Conservation (phyloP, 2,888 invertebrate species). For the Thysanoteuthis rhombus region DNA sequence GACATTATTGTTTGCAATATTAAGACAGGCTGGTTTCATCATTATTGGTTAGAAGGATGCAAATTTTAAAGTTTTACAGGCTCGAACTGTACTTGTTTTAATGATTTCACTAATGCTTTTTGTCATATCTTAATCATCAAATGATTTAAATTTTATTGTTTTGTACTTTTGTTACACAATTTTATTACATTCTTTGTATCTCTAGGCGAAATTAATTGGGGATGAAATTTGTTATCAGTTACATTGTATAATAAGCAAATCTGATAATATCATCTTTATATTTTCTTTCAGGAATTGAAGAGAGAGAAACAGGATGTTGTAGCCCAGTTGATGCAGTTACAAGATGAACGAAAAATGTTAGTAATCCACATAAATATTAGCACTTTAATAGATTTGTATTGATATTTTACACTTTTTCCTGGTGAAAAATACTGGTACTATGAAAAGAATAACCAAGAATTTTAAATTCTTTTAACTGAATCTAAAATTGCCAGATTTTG, state of each 20-base stretch:
- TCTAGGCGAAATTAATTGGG: not conserved
- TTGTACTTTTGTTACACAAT: not conserved
- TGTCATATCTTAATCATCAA: not conserved
- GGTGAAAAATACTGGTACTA: not conserved
- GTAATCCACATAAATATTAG: not conserved
- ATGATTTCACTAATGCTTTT: no score
- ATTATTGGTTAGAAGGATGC: no score
- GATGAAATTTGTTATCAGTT: not conserved
- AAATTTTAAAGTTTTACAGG: no score
- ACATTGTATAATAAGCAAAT: no score
- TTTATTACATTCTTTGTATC: not conserved
- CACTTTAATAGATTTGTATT: not conserved
- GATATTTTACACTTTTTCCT: not conserved
- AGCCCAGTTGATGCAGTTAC: constrained; percentile 41
- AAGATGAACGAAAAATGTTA: constrained; percentile 38
- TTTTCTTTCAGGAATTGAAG: constrained; percentile 44
- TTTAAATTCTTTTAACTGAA: not conserved
- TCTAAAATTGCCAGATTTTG: not conserved
- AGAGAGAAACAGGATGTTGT: constrained; percentile 47
- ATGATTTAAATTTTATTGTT: not conserved
- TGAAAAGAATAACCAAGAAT: not conserved
- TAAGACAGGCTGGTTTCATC: no score
- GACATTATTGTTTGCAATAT: no score
- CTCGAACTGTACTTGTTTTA: no score
- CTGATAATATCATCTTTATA: not conserved